These are phyloP conservation scores for Morpho helenor DNA, from an alignment of 2,888 invertebrate species.

Conservation along the genomic window DNA sequence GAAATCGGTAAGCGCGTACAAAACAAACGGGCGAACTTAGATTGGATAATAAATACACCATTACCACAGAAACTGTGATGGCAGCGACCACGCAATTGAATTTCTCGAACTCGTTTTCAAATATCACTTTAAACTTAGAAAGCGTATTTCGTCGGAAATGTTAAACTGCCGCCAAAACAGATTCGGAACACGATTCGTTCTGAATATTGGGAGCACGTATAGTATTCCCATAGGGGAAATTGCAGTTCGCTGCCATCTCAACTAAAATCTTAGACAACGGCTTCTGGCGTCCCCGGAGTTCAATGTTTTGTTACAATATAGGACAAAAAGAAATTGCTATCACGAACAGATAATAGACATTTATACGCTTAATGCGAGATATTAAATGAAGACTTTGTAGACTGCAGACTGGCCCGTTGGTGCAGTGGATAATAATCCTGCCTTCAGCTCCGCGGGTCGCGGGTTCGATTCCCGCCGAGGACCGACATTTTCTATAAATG, in stretches of 20 bases:
- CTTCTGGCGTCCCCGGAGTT: constrained; percentile 55
- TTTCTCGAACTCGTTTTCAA: constrained; percentile 50
- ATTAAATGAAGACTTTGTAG: too few relatives aligned
- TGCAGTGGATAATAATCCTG: too few relatives aligned
- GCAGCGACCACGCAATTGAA: constrained; percentile 49
- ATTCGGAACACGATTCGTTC: constrained; percentile 64
- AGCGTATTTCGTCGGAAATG: constrained; percentile 42
- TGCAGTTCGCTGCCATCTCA: constrained; percentile 52
- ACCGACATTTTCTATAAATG: too few relatives aligned
- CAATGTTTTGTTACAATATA: constrained; percentile 36
- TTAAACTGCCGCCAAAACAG: constrained; percentile 54
- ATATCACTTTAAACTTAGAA: constrained; percentile 49
- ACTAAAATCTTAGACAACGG: constrained; percentile 64
- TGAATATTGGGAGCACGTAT: constrained; percentile 72
- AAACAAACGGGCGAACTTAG: constrained; percentile 28
- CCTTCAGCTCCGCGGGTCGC: too few relatives aligned
- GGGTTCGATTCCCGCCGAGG: too few relatives aligned
- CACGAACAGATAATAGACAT: too few relatives aligned
- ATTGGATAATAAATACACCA: constrained; percentile 29
- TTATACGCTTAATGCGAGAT: too few relatives aligned
- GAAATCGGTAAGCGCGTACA: constrained; percentile 4
- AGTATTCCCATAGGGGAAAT: constrained; percentile 58
- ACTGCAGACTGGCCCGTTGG: too few relatives aligned
- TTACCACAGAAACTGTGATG: constrained; percentile 25
- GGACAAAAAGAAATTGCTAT: too few relatives aligned